Conservation (phyloP, 2,113 vertebrate species). For the Ramphastos sulfuratus region DNA sequence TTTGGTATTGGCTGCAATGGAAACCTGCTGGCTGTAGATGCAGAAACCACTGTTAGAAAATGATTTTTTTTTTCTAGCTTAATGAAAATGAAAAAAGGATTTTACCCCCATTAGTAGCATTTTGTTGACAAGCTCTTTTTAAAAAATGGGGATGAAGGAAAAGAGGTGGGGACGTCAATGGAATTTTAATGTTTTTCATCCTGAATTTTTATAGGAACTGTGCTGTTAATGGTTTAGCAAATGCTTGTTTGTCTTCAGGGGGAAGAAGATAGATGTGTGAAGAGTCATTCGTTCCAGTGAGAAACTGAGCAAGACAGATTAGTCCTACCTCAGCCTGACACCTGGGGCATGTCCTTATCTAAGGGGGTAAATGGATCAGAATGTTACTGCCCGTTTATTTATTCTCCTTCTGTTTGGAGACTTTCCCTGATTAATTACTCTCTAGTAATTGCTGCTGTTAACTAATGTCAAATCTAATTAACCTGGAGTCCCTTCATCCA, state of each 20-base stretch:
- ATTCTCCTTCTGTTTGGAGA: slow-evolving; percentile 84
- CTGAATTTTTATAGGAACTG: not conserved
- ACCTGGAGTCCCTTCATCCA: slow-evolving; percentile 70
- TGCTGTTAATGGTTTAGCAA: slow-evolving; percentile 45
- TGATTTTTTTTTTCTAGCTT: not conserved
- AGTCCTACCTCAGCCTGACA: slow-evolving; percentile 76
- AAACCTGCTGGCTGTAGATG: not conserved
- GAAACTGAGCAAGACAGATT: slow-evolving; percentile 75
- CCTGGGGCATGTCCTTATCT: slow-evolving; percentile 76
- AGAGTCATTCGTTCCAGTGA: slow-evolving; percentile 62
- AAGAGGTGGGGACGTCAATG: not conserved
- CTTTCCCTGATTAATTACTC: slow-evolving; percentile 87
- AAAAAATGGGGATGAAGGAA: not conserved
- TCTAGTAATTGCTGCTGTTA: slow-evolving; percentile 82
- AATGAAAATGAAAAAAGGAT: not conserved
- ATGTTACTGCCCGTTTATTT: slow-evolving; percentile 80
- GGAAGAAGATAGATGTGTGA: slow-evolving; percentile 70
- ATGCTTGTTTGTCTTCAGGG: slow-evolving; percentile 53
- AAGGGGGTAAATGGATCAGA: slow-evolving; percentile 66
- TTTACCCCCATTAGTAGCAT: not conserved
- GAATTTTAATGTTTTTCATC: not conserved
- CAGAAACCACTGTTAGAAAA: not conserved
- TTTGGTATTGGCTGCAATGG: not conserved
- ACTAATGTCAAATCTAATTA: slow-evolving; percentile 86
- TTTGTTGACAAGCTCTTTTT: not conserved